These are phyloP conservation scores for Molossus alvarezi DNA, from an alignment of 2,797 vertebrate genomes.

Conservation along the genomic window DNA sequence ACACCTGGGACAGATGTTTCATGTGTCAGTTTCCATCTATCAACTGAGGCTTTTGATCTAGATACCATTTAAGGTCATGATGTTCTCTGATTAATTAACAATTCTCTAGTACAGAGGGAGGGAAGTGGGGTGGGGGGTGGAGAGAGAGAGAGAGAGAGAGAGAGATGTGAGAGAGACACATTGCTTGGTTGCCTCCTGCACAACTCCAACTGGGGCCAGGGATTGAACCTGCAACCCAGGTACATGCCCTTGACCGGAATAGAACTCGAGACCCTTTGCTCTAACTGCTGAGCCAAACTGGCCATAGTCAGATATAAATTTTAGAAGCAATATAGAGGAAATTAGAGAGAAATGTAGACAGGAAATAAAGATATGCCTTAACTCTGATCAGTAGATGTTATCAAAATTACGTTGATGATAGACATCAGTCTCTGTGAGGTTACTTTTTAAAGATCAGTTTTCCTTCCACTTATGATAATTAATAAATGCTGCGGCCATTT, in stretches of 20 bases:
- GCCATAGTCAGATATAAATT: not conserved
- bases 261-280: too few species aligned
- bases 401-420: not conserved
- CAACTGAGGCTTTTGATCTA: not conserved
- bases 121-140: too few species aligned
- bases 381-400: not conserved
- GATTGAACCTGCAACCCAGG: too few species aligned
- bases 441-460: not conserved
- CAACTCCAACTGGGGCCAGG: too few species aligned
- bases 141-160: too few species aligned
- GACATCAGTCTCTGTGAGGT: not conserved
- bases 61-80: not conserved
- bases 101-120: not conserved
- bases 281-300: too few species aligned
- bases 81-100: not conserved
- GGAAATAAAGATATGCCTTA: not conserved
- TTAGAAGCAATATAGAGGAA: constrained; percentile 23
- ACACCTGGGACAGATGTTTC: not conserved
- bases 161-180: too few species aligned
- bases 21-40: not conserved
- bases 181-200: too few species aligned
- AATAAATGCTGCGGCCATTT: not conserved
- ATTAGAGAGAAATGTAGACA: not conserved
- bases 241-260: too few species aligned
- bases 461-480: not conserved